Conservation (phyloP, 2,888 invertebrate genomes). For the Iphiclides podalirius region DNA sequence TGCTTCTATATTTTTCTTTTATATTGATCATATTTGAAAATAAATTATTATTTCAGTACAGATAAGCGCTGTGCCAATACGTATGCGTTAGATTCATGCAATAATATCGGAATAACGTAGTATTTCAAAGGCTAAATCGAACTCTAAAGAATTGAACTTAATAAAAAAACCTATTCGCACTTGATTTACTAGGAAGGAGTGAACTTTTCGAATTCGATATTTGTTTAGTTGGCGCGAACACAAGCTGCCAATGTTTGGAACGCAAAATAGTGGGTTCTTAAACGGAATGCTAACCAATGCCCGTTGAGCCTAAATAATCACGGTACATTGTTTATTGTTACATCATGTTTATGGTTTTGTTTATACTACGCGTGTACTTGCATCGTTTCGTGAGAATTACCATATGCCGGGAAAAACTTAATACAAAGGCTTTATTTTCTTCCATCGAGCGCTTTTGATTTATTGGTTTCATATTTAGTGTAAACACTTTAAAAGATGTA, state of each 20-base stretch:
- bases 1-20: no score
- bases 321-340: conserved; percentile 52
- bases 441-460: conserved; percentile 12
- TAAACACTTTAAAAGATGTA: not conserved
- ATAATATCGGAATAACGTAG: no score
- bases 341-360: conserved; percentile 38
- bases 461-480: conserved; percentile 15
- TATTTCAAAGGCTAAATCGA: no score
- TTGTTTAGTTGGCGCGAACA: conserved; percentile 11
- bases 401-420: conserved; percentile 34
- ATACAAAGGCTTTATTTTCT: conserved; percentile 13
- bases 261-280: conserved; percentile 24
- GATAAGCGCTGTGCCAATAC: no score
- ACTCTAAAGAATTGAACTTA: no score
- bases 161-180: no score
- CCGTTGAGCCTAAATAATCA: conserved; percentile 35
- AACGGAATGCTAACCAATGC: conserved; percentile 38
- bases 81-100: no score
- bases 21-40: no score
- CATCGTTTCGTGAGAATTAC: conserved; percentile 41
- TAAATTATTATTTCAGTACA: no score
- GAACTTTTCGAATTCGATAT: no score
- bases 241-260: conserved; percentile 23
- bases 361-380: conserved; percentile 32
- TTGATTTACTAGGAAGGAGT: no score